A percentile compares a stretch with the other conserved stretches of the same genome.
Evolutionary conservation across 2,113 vertebrate genomes (phyloP).

Genomic region (Catagonus wagneri): DNA sequence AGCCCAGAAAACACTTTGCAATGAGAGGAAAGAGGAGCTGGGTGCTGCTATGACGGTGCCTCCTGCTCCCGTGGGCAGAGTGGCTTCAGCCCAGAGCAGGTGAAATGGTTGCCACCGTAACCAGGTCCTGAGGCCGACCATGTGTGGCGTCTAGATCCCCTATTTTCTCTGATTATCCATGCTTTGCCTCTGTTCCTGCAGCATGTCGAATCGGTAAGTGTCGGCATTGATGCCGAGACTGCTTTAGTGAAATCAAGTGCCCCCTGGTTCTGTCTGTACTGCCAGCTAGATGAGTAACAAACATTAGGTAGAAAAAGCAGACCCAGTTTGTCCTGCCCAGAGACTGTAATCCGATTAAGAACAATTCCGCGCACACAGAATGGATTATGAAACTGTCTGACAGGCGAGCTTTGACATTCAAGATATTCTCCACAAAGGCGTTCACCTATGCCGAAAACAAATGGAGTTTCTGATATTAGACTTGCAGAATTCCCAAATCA

Average conservation of each 20-base stretch:
- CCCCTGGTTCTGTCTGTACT: background rate
- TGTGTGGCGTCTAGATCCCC: background rate
- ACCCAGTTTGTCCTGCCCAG: conserved; percentile 36
- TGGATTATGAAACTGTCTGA: conserved; percentile 54
- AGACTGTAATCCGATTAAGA: conserved; percentile 69
- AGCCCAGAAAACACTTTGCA: background rate
- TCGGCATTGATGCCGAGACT: background rate
- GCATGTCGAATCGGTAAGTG: conserved; percentile 36
- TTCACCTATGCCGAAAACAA: conserved; percentile 59
- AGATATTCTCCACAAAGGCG: conserved; percentile 46
- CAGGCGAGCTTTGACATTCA: conserved; percentile 63
- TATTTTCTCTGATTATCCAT: conserved; percentile 71
- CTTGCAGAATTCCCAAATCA: conserved; percentile 51
- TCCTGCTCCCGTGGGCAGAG: background rate
- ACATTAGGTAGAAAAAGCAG: conserved; percentile 1
- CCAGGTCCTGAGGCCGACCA: background rate
- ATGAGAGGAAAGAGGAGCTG: background rate
- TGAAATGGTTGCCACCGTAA: background rate
- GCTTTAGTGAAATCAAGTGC: conserved; percentile 46
- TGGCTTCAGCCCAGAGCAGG: background rate
- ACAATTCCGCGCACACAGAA: conserved; percentile 54
- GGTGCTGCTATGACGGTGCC: background rate
- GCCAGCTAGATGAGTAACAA: conserved; percentile 23
- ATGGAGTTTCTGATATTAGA: conserved; percentile 56
- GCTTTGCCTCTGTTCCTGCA: background rate